A percentile compares a stretch with the other conserved stretches of the same genome.
phyloP scores from a whole-genome alignment of 2,797 vertebrate species.

The Sciurus vulgaris region DNA sequence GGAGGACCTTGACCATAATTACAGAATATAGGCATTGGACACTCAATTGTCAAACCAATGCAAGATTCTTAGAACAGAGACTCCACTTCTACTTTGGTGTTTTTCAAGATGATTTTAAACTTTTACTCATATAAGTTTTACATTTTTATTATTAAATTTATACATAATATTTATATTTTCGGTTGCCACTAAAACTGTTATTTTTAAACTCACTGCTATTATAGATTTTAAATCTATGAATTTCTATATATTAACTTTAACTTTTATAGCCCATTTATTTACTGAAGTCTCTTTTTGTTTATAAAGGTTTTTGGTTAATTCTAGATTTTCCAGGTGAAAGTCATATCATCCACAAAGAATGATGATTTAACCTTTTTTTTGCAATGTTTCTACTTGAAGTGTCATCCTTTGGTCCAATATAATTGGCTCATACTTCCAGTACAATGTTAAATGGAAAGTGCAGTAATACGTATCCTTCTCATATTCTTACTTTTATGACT shows the following conservation, averaged over 20 bases:
- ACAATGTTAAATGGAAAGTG: neutral
- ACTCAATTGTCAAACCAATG: neutral
- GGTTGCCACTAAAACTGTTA: neutral
- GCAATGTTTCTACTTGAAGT: neutral
- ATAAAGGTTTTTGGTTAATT: neutral
- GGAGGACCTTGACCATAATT: neutral
- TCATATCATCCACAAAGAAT: neutral
- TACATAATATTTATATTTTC: conserved; percentile 41
- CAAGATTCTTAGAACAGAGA: conserved; percentile 31
- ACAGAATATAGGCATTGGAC: neutral
- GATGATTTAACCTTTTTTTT: neutral
- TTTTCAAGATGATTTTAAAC: conserved; percentile 40
- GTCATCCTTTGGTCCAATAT: neutral
- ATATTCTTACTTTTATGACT: neutral
- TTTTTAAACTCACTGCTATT: neutral
- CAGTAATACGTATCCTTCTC: neutral
- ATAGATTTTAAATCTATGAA: neutral
- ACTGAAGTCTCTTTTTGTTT: neutral
- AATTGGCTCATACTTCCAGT: neutral
- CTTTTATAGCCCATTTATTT: conserved; percentile 17
- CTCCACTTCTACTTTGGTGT: neutral
- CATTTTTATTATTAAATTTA: conserved; percentile 33
- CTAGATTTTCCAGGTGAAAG: neutral
- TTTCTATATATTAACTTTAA: conserved; percentile 31
- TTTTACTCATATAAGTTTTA: neutral